phyloP scores from a whole-genome alignment of 2,888 invertebrate genomes.

The Tetragonisca angustula region DNA sequence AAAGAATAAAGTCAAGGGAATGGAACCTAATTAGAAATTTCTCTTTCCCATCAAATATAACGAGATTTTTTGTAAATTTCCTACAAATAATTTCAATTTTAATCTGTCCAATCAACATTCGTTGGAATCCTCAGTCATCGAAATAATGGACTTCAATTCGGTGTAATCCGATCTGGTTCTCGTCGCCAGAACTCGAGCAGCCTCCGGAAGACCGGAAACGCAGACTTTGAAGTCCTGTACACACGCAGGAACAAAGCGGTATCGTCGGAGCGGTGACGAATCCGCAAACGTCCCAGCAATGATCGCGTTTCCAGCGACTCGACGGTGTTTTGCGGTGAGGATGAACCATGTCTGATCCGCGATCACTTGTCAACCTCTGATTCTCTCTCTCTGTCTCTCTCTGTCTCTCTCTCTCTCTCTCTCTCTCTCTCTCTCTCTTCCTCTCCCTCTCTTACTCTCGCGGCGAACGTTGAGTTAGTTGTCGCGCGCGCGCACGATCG shows the following conservation, averaged over 20 bases:
- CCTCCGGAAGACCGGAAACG: conserved; percentile 7
- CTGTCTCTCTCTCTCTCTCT: background rate
- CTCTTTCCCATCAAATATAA: too few relatives aligned
- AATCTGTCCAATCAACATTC: background rate
- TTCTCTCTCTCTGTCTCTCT: background rate
- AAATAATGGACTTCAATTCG: background rate
- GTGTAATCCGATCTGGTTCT: background rate
- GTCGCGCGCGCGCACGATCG: conserved; percentile 26
- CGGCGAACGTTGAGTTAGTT: conserved; percentile 8
- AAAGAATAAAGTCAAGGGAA: background rate
- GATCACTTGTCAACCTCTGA: conserved; percentile 58
- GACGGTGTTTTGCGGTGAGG: conserved; percentile 50
- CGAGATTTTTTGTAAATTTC: too few relatives aligned
- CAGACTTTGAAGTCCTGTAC: background rate
- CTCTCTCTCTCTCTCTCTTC: background rate
- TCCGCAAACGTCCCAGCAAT: conserved; percentile 37
- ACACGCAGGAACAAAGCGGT: conserved; percentile 24
- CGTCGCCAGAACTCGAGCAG: background rate
- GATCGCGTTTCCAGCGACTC: conserved; percentile 51
- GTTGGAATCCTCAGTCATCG: background rate
- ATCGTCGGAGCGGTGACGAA: conserved; percentile 41
- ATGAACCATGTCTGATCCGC: conserved; percentile 53
- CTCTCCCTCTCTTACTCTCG: background rate
- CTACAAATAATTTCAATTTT: background rate
- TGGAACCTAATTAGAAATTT: too few relatives aligned